Evolutionary conservation across 64 coral and sea anemone species (phyloP).

Genomic region (Stylophora pistillata): DNA sequence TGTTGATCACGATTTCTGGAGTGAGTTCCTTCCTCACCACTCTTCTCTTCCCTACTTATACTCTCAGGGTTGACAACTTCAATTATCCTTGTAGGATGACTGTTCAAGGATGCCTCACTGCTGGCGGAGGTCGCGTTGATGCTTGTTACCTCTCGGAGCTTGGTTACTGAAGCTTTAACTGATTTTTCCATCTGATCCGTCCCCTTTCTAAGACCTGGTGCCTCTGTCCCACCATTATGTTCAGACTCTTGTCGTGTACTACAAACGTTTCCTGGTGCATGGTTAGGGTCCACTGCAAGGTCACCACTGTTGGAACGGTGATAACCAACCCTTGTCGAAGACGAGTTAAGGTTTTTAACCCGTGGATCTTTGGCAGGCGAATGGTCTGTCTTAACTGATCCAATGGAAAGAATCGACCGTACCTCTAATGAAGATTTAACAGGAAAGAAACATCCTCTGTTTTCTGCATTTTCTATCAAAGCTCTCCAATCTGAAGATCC

Average conservation of each 20-base stretch:
- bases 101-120: neutral
- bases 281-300: neutral
- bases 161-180: neutral
- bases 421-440: neutral
- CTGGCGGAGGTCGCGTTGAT: neutral
- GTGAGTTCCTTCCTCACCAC: neutral
- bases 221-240: neutral
- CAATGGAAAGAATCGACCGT: slow-evolving; percentile 3
- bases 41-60: neutral
- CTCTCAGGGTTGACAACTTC: neutral
- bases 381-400: neutral
- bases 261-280: neutral
- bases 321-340: neutral
- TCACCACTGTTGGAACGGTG: neutral
- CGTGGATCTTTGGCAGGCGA: slow-evolving; percentile 7
- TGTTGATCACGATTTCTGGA: neutral
- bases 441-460: neutral
- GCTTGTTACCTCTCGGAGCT: neutral
- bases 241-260: neutral
- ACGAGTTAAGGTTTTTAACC: neutral
- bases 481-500: slow-evolving; percentile 20
- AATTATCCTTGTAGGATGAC: neutral
- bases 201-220: neutral
- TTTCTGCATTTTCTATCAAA: neutral
- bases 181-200: neutral